Evolutionary conservation across 2,888 invertebrate species (phyloP), one percentile per base, ranked within the genome.

Genomic region (Iselma pallidipennis): DNA sequence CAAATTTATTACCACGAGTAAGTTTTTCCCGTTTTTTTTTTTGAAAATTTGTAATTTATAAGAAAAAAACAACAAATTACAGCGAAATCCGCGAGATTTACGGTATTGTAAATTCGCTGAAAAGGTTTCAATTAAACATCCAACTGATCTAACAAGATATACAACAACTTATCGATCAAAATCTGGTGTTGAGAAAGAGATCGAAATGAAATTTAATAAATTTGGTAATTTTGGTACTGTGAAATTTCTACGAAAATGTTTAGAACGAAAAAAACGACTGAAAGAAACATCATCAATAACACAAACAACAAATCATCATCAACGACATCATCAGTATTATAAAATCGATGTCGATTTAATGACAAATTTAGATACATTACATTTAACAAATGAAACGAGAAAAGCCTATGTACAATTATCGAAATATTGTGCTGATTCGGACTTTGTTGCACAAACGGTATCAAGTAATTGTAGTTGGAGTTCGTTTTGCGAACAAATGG

Each of bases 1-100:
- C 67, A 57, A 69, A 67, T 63, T 68, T 78, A 65, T 68, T 74
- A 55, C 69, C 76, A 57, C 75, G 68, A 71, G 78, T 78, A 70
- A 74, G 75, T 28, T 52, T 57, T 23, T 19, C 2, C 9, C 25
- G 7, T 10, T 53, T n/a, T 23, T 21, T 42, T 16, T 7, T 33
- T 16, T 26, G 26, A 2, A 48, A 48, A 48, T 5, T 26, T 21
- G 12, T 28, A 1, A n/a, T 33, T 33, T 7, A 12, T 10, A 2
- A 12, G 12, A 5, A 29, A 37, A 53, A 25, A 9, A 12, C 23
- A 28, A 28, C 4, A 23, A 45, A 42, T 68, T 68, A 50, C 64
- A 68, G 73, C 72, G 69, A 63, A 70, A 69, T 57, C 74, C 71
- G 52, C 68, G 66, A 61, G 66, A 68, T 61, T 53, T 65, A 55